Base-by-base conservation (phyloP, 2,888 invertebrate species). In the Sipha maydis region DNA sequence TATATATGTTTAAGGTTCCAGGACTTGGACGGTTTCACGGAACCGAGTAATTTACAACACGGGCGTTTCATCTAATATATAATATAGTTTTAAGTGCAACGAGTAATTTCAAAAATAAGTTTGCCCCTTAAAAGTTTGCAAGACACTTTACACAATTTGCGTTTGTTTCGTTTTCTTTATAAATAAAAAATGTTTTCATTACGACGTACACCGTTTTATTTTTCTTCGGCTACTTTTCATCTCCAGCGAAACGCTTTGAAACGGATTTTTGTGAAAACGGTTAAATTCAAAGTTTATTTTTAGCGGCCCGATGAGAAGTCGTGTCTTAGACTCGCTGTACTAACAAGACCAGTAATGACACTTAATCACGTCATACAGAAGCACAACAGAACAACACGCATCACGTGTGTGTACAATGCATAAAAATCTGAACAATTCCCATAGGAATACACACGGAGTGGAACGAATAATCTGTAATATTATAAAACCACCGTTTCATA, bases 301-400 rank as follows among this genome's bases (percentile, higher is more conserved):
- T 73, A 73, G 54, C 31, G 8, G 21, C 48, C 61, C 48, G 48
- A 48, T 41, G 11, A 21, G 71, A 25, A 17, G 31, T 19, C 31
- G 38, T 8, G 31, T 54, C 31, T 31, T 31, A 56, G 9, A 19
- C 21, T 31, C 19, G 25, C 71, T 71, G 71, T 48, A 54, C 69
- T 31, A 31, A 83, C 71, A 48, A 83, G 69, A 48, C 25, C 41
- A 28, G 41, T 25, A 83, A 83, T 83, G 69, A 54, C 82, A 83
- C 82, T 71, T 83, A 83, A 83, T 83, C 82, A 83, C 48, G 82
- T 83, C 82, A 83, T 31, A 71, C 21, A 34, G 48, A 17, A 17
- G 28, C 21, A 38, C 48, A 41, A 71, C 48, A 25, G 48, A 83
- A 34, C 31, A 83, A 83, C 25, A 19, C 80, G 19, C 3, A 28